Percentiles rank a stretch among this genome's conserved stretches.
These are phyloP conservation scores for Nemopilema nomurai DNA, from an alignment of 30 jellyfish, hydroid and myxozoan species.

Conservation along the genomic window DNA sequence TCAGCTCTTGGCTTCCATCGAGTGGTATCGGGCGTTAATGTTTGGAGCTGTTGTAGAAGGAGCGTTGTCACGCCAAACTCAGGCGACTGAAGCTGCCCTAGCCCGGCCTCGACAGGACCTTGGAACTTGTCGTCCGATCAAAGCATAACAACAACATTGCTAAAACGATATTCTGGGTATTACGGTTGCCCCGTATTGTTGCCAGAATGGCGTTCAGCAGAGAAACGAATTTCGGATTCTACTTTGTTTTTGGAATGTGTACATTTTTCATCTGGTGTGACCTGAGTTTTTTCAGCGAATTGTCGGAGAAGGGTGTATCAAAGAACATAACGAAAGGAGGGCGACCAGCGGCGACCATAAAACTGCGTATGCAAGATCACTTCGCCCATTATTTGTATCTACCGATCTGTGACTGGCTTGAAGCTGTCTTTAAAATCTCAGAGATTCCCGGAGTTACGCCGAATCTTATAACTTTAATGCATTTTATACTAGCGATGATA, in stretches of 20 bases:
- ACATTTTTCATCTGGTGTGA: conserved; percentile 95
- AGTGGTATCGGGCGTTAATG: neutral
- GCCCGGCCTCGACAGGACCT: neutral
- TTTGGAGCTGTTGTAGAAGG: neutral
- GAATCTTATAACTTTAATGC: conserved; percentile 72
- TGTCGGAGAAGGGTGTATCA: conserved; percentile 34
- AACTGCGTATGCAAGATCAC: conserved; percentile 95
- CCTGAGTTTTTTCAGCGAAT: conserved; percentile 90
- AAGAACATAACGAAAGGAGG: conserved; percentile 6
- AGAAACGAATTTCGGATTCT: conserved; percentile 77
- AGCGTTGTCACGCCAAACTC: neutral
- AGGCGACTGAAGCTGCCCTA: neutral
- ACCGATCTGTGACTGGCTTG: conserved; percentile 95
- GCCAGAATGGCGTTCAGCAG: conserved; percentile 56
- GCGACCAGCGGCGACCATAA: conserved; percentile 57
- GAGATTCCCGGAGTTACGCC: conserved; percentile 89
- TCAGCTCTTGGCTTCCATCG: neutral
- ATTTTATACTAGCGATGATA: conserved; percentile 78
- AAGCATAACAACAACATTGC: neutral
- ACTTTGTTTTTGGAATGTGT: conserved; percentile 76
- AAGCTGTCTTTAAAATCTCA: conserved; percentile 60
- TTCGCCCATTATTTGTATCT: conserved; percentile 79
- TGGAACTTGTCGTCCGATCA: neutral
- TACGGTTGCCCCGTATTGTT: neutral
- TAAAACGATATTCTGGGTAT: neutral